These are phyloP conservation scores for Acomys russatus DNA, from an alignment of 2,797 vertebrate species.

Conservation along the genomic window DNA sequence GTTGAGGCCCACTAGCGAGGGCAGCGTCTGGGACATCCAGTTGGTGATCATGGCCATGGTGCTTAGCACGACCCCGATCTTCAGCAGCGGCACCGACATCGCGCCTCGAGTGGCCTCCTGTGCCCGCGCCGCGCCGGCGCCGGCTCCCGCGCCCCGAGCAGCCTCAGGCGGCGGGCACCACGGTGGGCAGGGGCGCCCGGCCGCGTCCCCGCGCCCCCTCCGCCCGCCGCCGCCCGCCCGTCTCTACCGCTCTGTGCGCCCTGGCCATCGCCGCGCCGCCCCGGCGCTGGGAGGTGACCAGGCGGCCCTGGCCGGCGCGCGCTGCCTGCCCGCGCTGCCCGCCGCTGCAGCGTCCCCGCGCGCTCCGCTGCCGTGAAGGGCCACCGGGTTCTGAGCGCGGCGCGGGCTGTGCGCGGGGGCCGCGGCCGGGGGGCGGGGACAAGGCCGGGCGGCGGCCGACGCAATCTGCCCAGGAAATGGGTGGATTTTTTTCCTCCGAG, in stretches of 20 bases:
- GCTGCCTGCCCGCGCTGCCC: not conserved
- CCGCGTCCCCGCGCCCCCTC: slow-evolving; percentile 88
- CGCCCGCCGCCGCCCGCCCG: slow-evolving; percentile 80
- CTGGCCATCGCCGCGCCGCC: slow-evolving; percentile 86
- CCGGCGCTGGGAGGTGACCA: slow-evolving; percentile 69
- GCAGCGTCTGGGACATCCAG: slow-evolving; percentile 98
- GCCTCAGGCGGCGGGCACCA: slow-evolving; percentile 83
- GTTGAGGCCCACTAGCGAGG: slow-evolving; percentile 97
- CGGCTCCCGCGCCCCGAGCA: slow-evolving; percentile 76
- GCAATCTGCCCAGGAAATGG: slow-evolving; percentile 90
- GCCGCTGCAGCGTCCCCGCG: slow-evolving; percentile 61
- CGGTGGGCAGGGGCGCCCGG: slow-evolving; percentile 87
- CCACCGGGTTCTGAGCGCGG: slow-evolving; percentile 84
- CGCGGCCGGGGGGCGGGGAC: slow-evolving; percentile 71
- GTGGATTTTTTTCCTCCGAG: slow-evolving; percentile 67
- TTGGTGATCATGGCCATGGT: slow-evolving; percentile 99
- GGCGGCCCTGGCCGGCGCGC: slow-evolving; percentile 43
- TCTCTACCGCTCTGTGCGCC: slow-evolving; percentile 75
- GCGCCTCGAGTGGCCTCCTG: slow-evolving; percentile 84
- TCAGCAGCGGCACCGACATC: slow-evolving; percentile 96
- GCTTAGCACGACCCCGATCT: slow-evolving; percentile 98
- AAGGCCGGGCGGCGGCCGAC: slow-evolving; percentile 82
- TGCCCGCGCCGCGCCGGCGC: slow-evolving; percentile 89
- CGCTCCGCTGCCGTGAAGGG: slow-evolving; percentile 69
- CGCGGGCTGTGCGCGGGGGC: slow-evolving; percentile 68